phyloP scores from a whole-genome alignment of 2,888 invertebrate genomes.

The Drymonia ruficornis region DNA sequence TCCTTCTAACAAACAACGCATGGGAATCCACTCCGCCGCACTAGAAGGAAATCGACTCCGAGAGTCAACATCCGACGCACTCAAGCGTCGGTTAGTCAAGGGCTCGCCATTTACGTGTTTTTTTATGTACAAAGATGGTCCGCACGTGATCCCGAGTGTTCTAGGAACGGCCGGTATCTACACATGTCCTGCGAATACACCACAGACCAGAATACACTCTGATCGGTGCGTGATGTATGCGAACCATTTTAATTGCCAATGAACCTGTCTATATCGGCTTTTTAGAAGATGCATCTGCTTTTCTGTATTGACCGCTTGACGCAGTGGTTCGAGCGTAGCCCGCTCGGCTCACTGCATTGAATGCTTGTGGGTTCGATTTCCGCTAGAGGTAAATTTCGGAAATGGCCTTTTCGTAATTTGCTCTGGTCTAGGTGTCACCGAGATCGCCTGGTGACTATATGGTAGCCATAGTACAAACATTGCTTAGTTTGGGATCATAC shows the following conservation, averaged over 20 bases:
- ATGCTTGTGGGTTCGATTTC: no score
- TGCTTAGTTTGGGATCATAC: no score
- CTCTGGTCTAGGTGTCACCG: no score
- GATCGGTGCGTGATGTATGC: conserved; percentile 23
- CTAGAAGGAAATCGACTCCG: conserved; percentile 47
- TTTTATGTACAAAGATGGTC: conserved; percentile 55
- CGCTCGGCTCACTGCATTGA: no score
- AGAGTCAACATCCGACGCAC: conserved; percentile 51
- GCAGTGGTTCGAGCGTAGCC: no score
- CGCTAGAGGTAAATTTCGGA: no score
- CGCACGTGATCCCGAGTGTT: conserved; percentile 66
- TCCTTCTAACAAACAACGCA: conserved; percentile 27
- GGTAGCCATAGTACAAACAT: no score
- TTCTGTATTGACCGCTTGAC: conserved; percentile 5
- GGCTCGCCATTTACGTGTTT: conserved; percentile 58
- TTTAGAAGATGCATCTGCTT: conserved; percentile 21
- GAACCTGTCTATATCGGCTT: conserved; percentile 25
- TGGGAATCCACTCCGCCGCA: conserved; percentile 21
- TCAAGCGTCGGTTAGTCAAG: conserved; percentile 49
- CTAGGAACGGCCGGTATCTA: conserved; percentile 69
- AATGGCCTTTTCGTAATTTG: no score
- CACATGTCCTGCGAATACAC: conserved; percentile 58
- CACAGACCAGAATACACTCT: neutral
- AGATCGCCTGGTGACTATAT: no score
- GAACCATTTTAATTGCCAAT: conserved; percentile 33